Evolutionary conservation across 2,888 invertebrate species (phyloP).

Genomic region (Aspidiotus destructor): DNA sequence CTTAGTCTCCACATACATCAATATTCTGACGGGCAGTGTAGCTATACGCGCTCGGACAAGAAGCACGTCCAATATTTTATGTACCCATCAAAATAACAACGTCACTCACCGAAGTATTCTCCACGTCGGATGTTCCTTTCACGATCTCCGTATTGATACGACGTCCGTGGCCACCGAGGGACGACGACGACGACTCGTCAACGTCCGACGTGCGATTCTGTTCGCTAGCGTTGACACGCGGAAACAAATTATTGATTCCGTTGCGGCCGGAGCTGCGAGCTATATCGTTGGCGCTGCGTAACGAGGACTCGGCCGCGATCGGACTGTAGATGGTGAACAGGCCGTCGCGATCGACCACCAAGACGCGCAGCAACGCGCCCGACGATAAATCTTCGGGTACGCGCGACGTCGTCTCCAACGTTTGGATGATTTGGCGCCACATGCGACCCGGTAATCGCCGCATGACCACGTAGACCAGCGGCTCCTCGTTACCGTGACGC

Average conservation of each 20-base stretch:
- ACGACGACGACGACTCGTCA: neutral
- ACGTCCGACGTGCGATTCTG: too few species aligned
- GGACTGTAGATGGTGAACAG: conserved; percentile 61
- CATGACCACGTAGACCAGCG: conserved; percentile 61
- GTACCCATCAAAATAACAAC: neutral
- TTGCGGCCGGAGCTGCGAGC: conserved; percentile 20
- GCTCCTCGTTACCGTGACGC: conserved; percentile 38
- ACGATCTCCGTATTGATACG: conserved; percentile 24
- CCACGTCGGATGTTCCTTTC: conserved; percentile 5
- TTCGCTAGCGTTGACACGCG: neutral
- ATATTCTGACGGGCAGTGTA: too few species aligned
- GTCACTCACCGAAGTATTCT: conserved; percentile 15
- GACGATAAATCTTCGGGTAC: conserved; percentile 54
- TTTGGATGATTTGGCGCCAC: conserved; percentile 46
- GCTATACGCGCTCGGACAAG: too few species aligned
- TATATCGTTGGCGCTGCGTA: conserved; percentile 23
- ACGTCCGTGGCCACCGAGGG: neutral
- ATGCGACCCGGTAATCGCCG: conserved; percentile 44
- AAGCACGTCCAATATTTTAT: neutral
- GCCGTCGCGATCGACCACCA: conserved; percentile 61
- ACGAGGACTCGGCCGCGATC: conserved; percentile 40
- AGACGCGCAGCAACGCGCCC: conserved; percentile 55
- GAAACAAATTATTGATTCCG: conserved; percentile 21
- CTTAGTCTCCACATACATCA: too few species aligned
- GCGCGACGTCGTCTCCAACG: conserved; percentile 53